Base-by-base conservation (phyloP, 2,797 vertebrate species). In the Myripristis jacobus region DNA sequence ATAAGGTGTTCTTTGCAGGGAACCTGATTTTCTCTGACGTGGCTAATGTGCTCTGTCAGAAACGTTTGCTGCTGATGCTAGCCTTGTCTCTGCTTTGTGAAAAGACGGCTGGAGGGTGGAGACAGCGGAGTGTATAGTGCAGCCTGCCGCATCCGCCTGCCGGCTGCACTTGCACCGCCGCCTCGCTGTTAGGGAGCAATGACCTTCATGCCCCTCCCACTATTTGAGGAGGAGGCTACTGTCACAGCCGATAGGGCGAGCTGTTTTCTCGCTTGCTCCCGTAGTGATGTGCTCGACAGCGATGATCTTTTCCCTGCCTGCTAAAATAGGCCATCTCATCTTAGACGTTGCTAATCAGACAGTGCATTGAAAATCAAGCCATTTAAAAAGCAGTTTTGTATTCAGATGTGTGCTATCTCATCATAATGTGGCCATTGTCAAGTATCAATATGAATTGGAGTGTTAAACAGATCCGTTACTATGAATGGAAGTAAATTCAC, bases 31-130 rank as follows among this genome's bases (percentile, higher is more conserved):
- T 6, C 38, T 62, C 46, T 70, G 75, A 87, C 62, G 70, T 78
- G 76, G 82, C 73, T 88, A 83, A 81, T 67, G 65, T 31, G 13
- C 60, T 58, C 87, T 83, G 84, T 90, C 90, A 90, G 81, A 87
- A 81, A 76, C 50, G 15, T 73, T 88, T 78, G 70, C n/a, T 1
- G 72, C 62, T 87, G 87, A 90, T 18, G 73, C 67, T 81, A 70
- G 74, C 79, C 87, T 77, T 24, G 82, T 61, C 41, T 84, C 53
- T 1, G 29, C 66, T 64, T 21, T 47, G 48, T 1, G 11, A 70
- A 66, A 66, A 67, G 73, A 63, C 31, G 13, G 59, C n/a, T n/a
- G n/a, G n/a, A n/a, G n/a, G n/a, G n/a, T n/a, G n/a, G n/a, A 24
- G 15, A 47, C 47, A 53, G 15, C 19, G 12, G 48, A 65, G 70